phyloP scores from a whole-genome alignment of 2,888 invertebrate genomes.

The Unio delphinus region DNA sequence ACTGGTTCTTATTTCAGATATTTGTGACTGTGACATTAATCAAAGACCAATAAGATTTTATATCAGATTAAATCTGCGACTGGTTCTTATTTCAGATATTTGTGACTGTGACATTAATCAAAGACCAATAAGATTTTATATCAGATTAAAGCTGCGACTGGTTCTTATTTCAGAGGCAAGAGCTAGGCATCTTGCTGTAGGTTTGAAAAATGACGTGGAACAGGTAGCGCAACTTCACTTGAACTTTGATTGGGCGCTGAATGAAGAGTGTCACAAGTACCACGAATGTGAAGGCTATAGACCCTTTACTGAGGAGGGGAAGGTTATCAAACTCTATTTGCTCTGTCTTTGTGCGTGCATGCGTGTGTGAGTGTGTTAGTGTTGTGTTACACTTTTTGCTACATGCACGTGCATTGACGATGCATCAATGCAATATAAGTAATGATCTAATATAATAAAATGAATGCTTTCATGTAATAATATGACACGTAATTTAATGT shows the following conservation, averaged over 20 bases:
- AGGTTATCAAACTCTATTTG: slow-evolving; percentile 31
- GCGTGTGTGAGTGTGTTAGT: too few species aligned
- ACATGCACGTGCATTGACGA: background rate
- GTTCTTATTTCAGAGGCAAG: slow-evolving; percentile 38
- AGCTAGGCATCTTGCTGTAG: slow-evolving; percentile 36
- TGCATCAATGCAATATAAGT: background rate
- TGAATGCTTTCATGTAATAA: too few species aligned
- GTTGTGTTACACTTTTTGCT: background rate
- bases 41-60: too few species aligned
- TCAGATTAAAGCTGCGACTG: background rate
- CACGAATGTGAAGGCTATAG: slow-evolving; percentile 39
- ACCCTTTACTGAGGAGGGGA: slow-evolving; percentile 36
- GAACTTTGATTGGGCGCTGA: slow-evolving; percentile 50
- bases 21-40: too few species aligned
- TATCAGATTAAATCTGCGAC: too few species aligned
- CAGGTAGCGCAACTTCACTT: slow-evolving; percentile 33
- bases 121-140: background rate
- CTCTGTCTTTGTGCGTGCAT: too few species aligned
- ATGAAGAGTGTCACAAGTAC: slow-evolving; percentile 44
- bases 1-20: too few species aligned
- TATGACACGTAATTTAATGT: too few species aligned
- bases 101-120: background rate
- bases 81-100: background rate
- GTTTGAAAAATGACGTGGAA: slow-evolving; percentile 49
- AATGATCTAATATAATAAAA: too few species aligned